Evolutionary conservation across 2,113 vertebrate species (phyloP).

Genomic region (Syngnathoides biaculeatus): DNA sequence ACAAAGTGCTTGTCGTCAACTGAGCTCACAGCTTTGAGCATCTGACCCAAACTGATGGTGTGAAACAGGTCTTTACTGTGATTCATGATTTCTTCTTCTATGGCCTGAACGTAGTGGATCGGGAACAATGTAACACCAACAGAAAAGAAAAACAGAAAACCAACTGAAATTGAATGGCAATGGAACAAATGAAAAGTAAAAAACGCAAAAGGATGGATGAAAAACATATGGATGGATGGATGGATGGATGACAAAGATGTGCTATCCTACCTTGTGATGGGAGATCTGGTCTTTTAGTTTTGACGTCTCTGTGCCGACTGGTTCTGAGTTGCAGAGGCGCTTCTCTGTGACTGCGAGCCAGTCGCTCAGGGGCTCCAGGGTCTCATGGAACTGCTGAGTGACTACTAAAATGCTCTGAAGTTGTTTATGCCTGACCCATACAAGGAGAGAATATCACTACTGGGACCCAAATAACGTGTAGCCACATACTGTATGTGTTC

Average conservation of each 20-base stretch:
- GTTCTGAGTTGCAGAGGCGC: conserved; percentile 84
- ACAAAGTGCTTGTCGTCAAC: conserved; percentile 93
- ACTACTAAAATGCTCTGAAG: conserved; percentile 89
- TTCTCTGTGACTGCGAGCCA: conserved; percentile 88
- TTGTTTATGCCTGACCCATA: conserved; percentile 81
- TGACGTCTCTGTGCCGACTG: conserved; percentile 86
- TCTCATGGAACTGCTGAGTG: conserved; percentile 92
- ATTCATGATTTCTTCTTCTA: conserved; percentile 90
- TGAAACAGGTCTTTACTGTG: conserved; percentile 89
- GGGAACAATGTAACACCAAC: conserved; percentile 31
- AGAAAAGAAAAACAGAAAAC: conserved; percentile 37
- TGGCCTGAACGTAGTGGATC: conserved; percentile 70
- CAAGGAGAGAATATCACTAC: conserved; percentile 2
- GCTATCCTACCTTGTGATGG: conserved; percentile 83
- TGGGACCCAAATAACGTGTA: background rate
- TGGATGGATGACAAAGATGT: background rate
- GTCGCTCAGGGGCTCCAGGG: conserved; percentile 86
- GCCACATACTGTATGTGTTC: background rate
- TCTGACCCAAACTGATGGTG: conserved; percentile 87
- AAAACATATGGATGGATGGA: conserved; percentile 21
- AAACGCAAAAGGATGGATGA: conserved; percentile 19
- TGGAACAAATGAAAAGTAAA: conserved; percentile 44
- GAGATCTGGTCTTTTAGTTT: conserved; percentile 89
- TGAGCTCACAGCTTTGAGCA: conserved; percentile 86
- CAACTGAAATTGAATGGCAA: conserved; percentile 30